Percentiles rank a stretch among this genome's conserved stretches.
phyloP scores from a whole-genome alignment of 1,140 invertebrate genomes.

The Drosophila parabipectinata region DNA sequence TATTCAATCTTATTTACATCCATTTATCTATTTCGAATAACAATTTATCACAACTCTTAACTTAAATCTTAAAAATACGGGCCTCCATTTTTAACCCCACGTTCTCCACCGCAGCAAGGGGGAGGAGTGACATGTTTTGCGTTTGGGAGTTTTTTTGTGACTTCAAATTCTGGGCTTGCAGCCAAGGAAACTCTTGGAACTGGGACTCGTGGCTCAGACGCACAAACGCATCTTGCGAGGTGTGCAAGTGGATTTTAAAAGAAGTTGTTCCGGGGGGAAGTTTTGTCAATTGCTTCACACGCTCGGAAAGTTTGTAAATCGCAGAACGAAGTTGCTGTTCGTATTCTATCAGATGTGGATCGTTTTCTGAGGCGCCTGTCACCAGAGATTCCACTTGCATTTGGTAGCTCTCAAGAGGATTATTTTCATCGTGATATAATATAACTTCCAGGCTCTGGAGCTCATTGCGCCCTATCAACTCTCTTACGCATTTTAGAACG shows the following conservation, averaged over 20 bases:
- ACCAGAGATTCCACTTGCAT: slow-evolving; percentile 17
- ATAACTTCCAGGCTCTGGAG: slow-evolving; percentile 59
- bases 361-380: slow-evolving; percentile 8
- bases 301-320: slow-evolving; percentile 60
- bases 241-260: slow-evolving; percentile 74
- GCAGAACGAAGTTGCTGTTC: slow-evolving; percentile 69
- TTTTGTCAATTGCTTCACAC: slow-evolving; percentile 59
- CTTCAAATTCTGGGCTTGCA: slow-evolving; percentile 28
- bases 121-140: slow-evolving; percentile 39
- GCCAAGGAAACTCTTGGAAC: slow-evolving; percentile 81
- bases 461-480: slow-evolving; percentile 40
- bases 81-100: slow-evolving; percentile 63
- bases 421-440: slow-evolving; percentile 51
- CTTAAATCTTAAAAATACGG: slow-evolving; percentile 28
- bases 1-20: not conserved
- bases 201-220: slow-evolving; percentile 60
- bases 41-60: not conserved
- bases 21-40: too few species aligned
- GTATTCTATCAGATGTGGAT: slow-evolving; percentile 59
- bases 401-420: slow-evolving; percentile 55
- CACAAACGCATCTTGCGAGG: slow-evolving; percentile 64
- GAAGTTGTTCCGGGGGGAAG: slow-evolving; percentile 42
- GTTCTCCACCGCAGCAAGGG: slow-evolving; percentile 46
- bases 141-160: not conserved
- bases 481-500: slow-evolving; percentile 48